Percentiles rank a stretch among this genome's conserved stretches.
phyloP scores from a whole-genome alignment of 2,797 vertebrate species.

The Hipposideros larvatus region DNA sequence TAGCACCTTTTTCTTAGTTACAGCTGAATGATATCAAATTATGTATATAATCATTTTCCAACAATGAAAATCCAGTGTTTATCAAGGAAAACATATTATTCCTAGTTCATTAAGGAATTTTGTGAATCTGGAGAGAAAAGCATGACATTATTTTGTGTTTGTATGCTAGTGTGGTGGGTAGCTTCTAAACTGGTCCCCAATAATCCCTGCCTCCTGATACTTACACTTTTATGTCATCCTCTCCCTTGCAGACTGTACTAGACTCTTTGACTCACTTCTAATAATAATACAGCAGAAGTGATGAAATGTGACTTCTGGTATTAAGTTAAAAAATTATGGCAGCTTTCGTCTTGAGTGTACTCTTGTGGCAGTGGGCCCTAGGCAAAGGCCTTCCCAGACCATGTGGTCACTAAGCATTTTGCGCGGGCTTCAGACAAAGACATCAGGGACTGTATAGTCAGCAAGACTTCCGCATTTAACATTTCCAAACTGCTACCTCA shows the following conservation, averaged over 20 bases:
- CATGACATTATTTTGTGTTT: neutral
- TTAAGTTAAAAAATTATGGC: conserved; percentile 7
- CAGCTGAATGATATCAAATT: conserved; percentile 34
- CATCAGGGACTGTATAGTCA: too few species aligned
- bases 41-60: neutral
- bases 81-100: neutral
- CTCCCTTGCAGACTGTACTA: neutral
- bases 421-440: too few species aligned
- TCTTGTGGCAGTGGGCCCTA: neutral
- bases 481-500: too few species aligned
- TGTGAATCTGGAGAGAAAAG: conserved; percentile 31
- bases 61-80: neutral
- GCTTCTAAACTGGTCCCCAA: neutral
- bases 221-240: neutral
- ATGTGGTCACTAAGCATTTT: too few species aligned
- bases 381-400: too few species aligned
- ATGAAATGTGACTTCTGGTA: neutral
- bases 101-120: neutral
- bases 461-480: too few species aligned
- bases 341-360: neutral
- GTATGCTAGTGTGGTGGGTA: neutral
- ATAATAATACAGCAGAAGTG: neutral
- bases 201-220: neutral
- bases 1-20: neutral
- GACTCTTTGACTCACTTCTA: neutral